Base-by-base conservation (phyloP, 2,888 invertebrate species). In the Calephelis perditalis region DNA sequence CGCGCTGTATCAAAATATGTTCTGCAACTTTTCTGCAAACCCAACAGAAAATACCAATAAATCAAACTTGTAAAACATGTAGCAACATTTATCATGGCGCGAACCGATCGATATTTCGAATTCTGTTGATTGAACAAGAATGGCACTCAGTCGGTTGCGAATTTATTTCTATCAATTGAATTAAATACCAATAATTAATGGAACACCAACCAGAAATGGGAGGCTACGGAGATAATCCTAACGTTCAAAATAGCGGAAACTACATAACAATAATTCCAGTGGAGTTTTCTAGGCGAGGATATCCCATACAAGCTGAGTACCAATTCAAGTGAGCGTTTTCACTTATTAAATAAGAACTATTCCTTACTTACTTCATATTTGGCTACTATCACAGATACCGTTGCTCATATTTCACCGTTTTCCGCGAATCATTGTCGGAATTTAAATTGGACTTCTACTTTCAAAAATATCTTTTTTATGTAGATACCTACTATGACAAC, bases 241-340 rank as follows among this genome's bases (percentile, higher is more conserved):
- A 84, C 69, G 88, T 86, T 43, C 89, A 89, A 71, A 89, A 88
- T 65, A 88, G 82, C 73, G 88, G 91, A 63, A 92, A 90, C 76
- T 92, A 92, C 71, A 92, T 92, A 49, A 92, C 92, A 26, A 92
- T 92, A 46, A 92, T 92, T 65, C 92, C 92, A 2, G 92, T 92
- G 46, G 92, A 92, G 67, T 92, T 92, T 77, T 87, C 92, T 26
- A 79, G 92, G 61, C 81, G 91, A 67, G 91, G 91, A 65, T 91
- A 91, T 76, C 89, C 91, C 49, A 88, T 91, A 71, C 92, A 92
- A 74, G 90, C 92, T 1, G 91, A 92, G 75, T 92, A 92, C 75
- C 92, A 92, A 74, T 92, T 92, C 76, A 92, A 91, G 92, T 92
- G 80, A 80, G 82, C 60, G 43, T 43, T 43, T 3, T 26, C 4